Conservation (phyloP, 2,113 vertebrate species). For the Suncus etruscus region DNA sequence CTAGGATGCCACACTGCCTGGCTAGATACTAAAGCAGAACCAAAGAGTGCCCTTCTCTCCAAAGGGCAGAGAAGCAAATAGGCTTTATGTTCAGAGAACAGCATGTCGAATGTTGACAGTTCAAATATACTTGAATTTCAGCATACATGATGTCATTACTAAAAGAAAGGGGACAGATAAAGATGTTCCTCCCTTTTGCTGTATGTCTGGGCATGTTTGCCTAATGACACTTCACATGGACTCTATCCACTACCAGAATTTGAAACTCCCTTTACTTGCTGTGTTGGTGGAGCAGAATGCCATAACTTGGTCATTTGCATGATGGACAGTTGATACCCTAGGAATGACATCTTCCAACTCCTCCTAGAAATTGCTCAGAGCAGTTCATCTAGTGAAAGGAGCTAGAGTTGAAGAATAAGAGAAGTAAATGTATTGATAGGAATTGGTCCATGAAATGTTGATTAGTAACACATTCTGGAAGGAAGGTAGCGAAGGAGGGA, state of each 20-base stretch:
- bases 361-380: too few relatives aligned
- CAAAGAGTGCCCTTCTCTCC: too few relatives aligned
- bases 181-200: too few relatives aligned
- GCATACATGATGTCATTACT: background rate
- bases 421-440: background rate
- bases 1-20: too few relatives aligned
- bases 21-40: too few relatives aligned
- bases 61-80: too few relatives aligned
- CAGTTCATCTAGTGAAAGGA: background rate
- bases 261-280: background rate
- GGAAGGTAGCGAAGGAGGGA: too few relatives aligned
- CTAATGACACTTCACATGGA: background rate
- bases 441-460: background rate
- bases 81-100: background rate
- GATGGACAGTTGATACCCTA: background rate
- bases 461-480: too few relatives aligned
- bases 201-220: background rate
- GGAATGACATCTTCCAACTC: background rate
- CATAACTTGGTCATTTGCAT: background rate
- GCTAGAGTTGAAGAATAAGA: background rate
- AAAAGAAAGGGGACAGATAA: background rate
- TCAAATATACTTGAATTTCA: background rate
- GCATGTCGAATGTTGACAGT: background rate
- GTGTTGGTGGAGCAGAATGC: background rate
- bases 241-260: too few relatives aligned